Evolutionary conservation across 2,888 invertebrate species (phyloP).

Genomic region (Petrolisthes manimaculis): DNA sequence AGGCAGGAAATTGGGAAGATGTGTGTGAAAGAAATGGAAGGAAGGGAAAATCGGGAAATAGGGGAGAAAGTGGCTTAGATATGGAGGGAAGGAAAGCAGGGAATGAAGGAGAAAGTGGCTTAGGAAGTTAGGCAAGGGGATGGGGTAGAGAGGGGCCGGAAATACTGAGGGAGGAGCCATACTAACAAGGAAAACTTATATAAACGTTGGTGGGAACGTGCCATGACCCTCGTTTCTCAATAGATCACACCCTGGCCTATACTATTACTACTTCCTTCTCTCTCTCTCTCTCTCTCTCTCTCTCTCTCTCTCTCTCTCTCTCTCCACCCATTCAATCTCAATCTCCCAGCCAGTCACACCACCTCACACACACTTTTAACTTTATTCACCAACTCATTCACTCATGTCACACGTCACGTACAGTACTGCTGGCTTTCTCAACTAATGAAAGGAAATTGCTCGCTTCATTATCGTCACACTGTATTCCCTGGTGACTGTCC

Average conservation of each 20-base stretch:
- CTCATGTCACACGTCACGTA: too few relatives aligned
- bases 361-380: background rate
- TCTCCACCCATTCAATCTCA: background rate
- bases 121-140: background rate
- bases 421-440: too few relatives aligned
- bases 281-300: background rate
- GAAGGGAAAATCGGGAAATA: background rate
- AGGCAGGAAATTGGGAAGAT: too few relatives aligned
- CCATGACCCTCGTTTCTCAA: too few relatives aligned
- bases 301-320: constrained; percentile 14
- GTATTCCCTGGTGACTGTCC: too few relatives aligned
- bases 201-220: too few relatives aligned
- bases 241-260: background rate
- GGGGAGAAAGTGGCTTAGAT: background rate
- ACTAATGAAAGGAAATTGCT: too few relatives aligned
- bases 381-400: too few relatives aligned
- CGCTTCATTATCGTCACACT: too few relatives aligned
- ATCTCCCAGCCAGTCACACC: background rate
- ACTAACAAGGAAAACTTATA: too few relatives aligned
- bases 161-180: too few relatives aligned
- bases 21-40: background rate
- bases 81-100: background rate
- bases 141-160: too few relatives aligned
- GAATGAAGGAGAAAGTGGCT: background rate
- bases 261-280: background rate